Evolutionary conservation across 2,113 vertebrate species (phyloP).

Genomic region (Amazona vittata): DNA sequence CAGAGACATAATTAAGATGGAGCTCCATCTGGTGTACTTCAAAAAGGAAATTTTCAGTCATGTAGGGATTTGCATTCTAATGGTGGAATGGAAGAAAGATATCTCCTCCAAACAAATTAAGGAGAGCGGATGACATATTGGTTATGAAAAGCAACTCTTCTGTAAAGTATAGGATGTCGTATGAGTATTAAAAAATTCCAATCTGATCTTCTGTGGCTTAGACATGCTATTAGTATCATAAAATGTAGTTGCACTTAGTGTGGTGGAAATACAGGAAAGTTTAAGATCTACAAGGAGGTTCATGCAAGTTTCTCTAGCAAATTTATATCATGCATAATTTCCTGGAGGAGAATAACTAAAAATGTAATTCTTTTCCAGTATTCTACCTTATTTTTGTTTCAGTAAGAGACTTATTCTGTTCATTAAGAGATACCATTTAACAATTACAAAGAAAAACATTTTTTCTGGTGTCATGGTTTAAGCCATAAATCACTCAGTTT

Average conservation of each 20-base stretch:
- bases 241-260: neutral
- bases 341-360: neutral
- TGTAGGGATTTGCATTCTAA: neutral
- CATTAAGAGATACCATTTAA: neutral
- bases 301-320: neutral
- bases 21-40: neutral
- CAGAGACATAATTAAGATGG: neutral
- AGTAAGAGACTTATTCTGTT: neutral
- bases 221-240: neutral
- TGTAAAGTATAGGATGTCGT: neutral
- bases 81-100: neutral
- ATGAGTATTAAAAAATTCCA: neutral
- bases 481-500: no score
- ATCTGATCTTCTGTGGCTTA: neutral
- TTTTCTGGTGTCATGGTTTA: neutral
- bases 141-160: neutral
- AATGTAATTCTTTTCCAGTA: neutral
- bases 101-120: neutral
- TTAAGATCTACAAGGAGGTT: neutral
- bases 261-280: neutral
- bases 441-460: neutral
- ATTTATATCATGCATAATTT: neutral
- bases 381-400: neutral
- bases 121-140: neutral
- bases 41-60: neutral